phyloP scores from a whole-genome alignment of 1,140 invertebrate genomes.

The Diabrotica undecimpunctata region DNA sequence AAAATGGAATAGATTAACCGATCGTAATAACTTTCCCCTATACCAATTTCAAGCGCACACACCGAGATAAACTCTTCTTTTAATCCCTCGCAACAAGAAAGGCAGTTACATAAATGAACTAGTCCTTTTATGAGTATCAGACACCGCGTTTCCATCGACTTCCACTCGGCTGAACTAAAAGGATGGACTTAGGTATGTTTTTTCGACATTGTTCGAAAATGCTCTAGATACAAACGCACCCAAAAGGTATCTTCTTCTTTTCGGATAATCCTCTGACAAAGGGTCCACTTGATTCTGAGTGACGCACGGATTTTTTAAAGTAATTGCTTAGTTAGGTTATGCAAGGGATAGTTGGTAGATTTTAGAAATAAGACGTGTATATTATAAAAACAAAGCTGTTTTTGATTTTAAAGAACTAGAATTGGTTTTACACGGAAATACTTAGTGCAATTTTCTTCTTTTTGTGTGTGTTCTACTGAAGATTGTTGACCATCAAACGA shows the following conservation, averaged over 20 bases:
- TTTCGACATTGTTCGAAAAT: constrained; percentile 25
- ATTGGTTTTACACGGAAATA: too few relatives aligned
- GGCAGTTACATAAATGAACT: constrained; percentile 13
- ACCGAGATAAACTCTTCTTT: background rate
- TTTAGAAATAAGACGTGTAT: too few relatives aligned
- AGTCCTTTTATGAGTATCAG: constrained; percentile 20
- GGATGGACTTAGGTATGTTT: constrained; percentile 26
- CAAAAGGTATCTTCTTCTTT: constrained; percentile 8
- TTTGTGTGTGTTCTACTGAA: too few relatives aligned
- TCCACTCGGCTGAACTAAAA: constrained; percentile 30
- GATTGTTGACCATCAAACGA: too few relatives aligned
- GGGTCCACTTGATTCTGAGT: background rate
- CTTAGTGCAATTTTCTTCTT: too few relatives aligned
- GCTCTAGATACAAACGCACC: constrained; percentile 10
- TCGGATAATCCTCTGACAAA: constrained; percentile 14
- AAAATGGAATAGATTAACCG: too few relatives aligned
- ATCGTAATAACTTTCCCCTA: too few relatives aligned
- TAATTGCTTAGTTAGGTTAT: constrained; percentile 4
- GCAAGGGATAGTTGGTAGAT: background rate
- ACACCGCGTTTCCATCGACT: constrained; percentile 29
- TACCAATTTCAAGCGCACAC: too few relatives aligned
- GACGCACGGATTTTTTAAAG: constrained; percentile 6
- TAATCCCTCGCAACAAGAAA: constrained; percentile 9
- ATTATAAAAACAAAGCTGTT: too few relatives aligned
- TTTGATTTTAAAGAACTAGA: too few relatives aligned